A percentile compares a stretch with the other conserved stretches of the same genome.
Evolutionary conservation across 2,888 invertebrate genomes (phyloP).

Genomic region (Scaptomyza reducta): DNA sequence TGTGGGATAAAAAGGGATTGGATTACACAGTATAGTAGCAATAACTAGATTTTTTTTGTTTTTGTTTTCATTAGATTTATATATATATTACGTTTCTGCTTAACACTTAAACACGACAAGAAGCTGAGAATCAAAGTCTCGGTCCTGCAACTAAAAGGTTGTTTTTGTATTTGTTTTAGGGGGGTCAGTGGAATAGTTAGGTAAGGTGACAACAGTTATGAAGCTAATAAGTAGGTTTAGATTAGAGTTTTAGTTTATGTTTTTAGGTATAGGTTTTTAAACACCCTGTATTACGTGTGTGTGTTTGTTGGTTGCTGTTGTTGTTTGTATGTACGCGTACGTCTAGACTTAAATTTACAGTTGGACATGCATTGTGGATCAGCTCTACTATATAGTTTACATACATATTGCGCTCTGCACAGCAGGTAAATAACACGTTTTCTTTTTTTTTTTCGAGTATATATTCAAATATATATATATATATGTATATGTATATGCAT

Average conservation of each 20-base stretch:
- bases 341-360: conserved; percentile 78
- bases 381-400: conserved; percentile 75
- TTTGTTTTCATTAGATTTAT: conserved; percentile 37
- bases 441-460: conserved; percentile 65
- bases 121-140: conserved; percentile 63
- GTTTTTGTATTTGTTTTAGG: neutral
- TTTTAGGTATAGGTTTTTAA: conserved; percentile 55
- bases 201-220: conserved; percentile 64
- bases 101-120: conserved; percentile 78
- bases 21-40: conserved; percentile 69
- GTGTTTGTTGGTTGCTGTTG: conserved; percentile 18
- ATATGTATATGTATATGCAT: conserved; percentile 41
- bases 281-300: conserved; percentile 73
- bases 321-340: conserved; percentile 55
- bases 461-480: conserved; percentile 65
- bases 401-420: conserved; percentile 80
- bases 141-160: conserved; percentile 52
- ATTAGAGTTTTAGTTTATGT: conserved; percentile 57
- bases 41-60: conserved; percentile 64
- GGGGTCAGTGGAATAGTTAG: neutral
- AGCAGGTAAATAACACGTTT: conserved; percentile 78
- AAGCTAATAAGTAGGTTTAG: conserved; percentile 70
- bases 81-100: conserved; percentile 57
- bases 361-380: conserved; percentile 81
- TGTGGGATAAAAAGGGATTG: conserved; percentile 24